Evolutionary conservation across 2,888 invertebrate genomes (phyloP).

Genomic region (Gymnocheta viridis): DNA sequence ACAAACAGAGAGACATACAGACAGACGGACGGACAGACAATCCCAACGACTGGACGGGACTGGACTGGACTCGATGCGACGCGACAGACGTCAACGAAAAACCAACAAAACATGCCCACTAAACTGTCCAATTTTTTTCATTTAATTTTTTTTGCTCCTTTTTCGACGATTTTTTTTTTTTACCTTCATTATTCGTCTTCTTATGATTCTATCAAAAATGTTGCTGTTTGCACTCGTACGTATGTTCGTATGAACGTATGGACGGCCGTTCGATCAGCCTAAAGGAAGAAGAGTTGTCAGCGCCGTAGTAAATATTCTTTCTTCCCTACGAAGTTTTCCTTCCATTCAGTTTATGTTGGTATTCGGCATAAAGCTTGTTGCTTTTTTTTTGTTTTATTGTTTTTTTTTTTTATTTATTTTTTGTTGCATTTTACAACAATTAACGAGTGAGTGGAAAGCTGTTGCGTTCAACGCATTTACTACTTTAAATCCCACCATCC

Average conservation of each 20-base stretch:
- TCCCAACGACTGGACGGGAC: slow-evolving; percentile 55
- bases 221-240: slow-evolving; percentile 10
- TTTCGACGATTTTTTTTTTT: slow-evolving; percentile 25
- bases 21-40: slow-evolving; percentile 42
- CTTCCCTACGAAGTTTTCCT: slow-evolving; percentile 18
- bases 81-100: slow-evolving; percentile 73
- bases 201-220: slow-evolving; percentile 67
- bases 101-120: slow-evolving; percentile 73
- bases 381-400: too few relatives aligned
- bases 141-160: slow-evolving; percentile 23
- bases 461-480: slow-evolving; percentile 70
- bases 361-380: slow-evolving; percentile 19
- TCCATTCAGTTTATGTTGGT: slow-evolving; percentile 34
- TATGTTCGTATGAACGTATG: too few relatives aligned
- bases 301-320: slow-evolving; percentile 47
- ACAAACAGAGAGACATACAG: slow-evolving; percentile 41
- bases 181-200: slow-evolving; percentile 47
- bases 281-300: slow-evolving; percentile 54
- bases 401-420: background rate
- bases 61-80: slow-evolving; percentile 68
- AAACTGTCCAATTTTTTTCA: slow-evolving; percentile 61
- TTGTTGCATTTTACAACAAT: slow-evolving; percentile 50
- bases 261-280: slow-evolving; percentile 49
- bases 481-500: slow-evolving; percentile 36
- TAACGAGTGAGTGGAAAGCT: slow-evolving; percentile 67